A percentile compares a stretch with the other conserved stretches of the same genome.
phyloP scores from a whole-genome alignment of 2,888 invertebrate genomes.

The Cephus pygmeus region DNA sequence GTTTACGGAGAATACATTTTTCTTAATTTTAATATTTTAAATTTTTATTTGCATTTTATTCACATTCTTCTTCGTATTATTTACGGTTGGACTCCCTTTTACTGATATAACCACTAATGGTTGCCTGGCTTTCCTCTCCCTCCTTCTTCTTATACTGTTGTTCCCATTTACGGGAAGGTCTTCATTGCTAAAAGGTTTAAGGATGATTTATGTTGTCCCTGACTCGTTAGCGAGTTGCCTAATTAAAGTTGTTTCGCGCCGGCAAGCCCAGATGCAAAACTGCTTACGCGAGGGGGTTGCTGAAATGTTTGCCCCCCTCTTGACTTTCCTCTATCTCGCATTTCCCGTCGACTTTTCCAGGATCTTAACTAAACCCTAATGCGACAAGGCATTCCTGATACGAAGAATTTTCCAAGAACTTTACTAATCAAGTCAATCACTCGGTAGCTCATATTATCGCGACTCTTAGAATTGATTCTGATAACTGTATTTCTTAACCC shows the following conservation, averaged over 20 bases:
- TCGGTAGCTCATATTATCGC: no score
- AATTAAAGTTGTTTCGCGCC: slow-evolving; percentile 48
- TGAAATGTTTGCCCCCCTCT: not conserved
- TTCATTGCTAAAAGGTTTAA: slow-evolving; percentile 32
- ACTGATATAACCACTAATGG: not conserved
- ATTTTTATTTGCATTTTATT: not conserved
- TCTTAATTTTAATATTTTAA: not conserved
- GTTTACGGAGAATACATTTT: not conserved
- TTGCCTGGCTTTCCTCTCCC: not conserved
- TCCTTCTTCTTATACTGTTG: not conserved
- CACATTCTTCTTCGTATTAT: not conserved
- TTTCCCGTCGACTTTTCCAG: not conserved
- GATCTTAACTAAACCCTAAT: not conserved
- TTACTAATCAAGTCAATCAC: no score
- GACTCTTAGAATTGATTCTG: no score
- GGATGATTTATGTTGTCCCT: slow-evolving; percentile 50
- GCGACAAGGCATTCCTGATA: not conserved
- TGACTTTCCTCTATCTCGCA: not conserved
- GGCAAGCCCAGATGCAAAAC: slow-evolving; percentile 38
- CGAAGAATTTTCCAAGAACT: not conserved
- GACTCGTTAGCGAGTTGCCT: slow-evolving; percentile 49
- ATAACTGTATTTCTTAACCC: no score
- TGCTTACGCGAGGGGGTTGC: slow-evolving; percentile 29
- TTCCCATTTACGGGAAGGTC: not conserved
- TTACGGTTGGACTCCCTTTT: not conserved